phyloP scores from a whole-genome alignment of 2,888 invertebrate genomes.

The Oligia latruncula region DNA sequence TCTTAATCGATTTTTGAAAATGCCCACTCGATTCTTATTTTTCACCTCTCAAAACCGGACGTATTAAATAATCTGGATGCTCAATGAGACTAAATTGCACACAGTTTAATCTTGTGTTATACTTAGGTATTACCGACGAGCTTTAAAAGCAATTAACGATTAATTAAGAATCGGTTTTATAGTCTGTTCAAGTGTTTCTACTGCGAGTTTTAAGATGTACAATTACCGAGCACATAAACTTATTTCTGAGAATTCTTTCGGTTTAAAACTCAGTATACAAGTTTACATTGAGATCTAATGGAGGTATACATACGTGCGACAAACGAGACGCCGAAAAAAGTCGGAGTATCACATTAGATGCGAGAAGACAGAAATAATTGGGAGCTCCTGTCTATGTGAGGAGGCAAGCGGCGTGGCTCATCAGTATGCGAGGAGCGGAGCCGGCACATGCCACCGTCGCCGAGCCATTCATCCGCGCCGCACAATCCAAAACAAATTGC shows the following conservation, averaged over 20 bases:
- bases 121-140: constrained; percentile 62
- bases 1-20: constrained; percentile 88
- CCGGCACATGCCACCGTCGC: constrained; percentile 71
- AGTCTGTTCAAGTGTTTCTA: constrained; percentile 58
- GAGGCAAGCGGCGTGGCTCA: constrained; percentile 69
- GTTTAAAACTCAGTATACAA: constrained; percentile 1
- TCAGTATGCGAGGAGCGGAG: constrained; percentile 80
- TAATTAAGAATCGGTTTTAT: constrained; percentile 67
- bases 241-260: constrained; percentile 10
- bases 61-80: constrained; percentile 81
- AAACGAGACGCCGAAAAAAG: constrained; percentile 68
- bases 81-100: constrained; percentile 82
- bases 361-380: constrained; percentile 77
- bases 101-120: constrained; percentile 72
- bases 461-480: constrained; percentile 80
- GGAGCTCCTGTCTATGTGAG: constrained; percentile 72
- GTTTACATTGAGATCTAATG: constrained; percentile 18
- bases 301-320: constrained; percentile 22
- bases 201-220: constrained; percentile 33
- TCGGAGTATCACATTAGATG: constrained; percentile 70
- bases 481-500: constrained; percentile 85
- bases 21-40: constrained; percentile 78
- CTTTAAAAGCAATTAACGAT: constrained; percentile 75
- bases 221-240: neutral
- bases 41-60: constrained; percentile 76